These are phyloP conservation scores for Premnoplex brunnescens DNA, from an alignment of 2,797 vertebrate species.

Conservation along the genomic window DNA sequence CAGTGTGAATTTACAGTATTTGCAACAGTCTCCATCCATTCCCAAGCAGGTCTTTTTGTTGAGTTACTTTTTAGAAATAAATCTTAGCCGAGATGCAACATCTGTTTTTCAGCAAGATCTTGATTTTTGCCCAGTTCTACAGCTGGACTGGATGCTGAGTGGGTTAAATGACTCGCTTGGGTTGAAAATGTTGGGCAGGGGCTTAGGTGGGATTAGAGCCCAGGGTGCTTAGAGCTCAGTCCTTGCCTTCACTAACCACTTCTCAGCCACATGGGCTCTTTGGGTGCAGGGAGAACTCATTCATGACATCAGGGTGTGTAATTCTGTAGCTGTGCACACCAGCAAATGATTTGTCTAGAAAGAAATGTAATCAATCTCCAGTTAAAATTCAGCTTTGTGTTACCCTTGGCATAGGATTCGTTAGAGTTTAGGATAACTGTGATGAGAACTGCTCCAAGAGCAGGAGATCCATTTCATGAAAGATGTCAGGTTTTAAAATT, in stretches of 20 bases:
- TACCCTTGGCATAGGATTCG: background rate
- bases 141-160: conserved; percentile 60
- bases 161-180: conserved; percentile 65
- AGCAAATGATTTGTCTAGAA: conserved; percentile 18
- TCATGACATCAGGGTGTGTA: background rate
- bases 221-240: conserved; percentile 60
- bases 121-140: conserved; percentile 63
- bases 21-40: background rate
- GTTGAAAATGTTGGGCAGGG: conserved; percentile 64
- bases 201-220: conserved; percentile 56
- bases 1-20: background rate
- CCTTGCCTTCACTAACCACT: conserved; percentile 50
- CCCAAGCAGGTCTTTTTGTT: conserved; percentile 29
- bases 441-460: background rate
- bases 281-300: background rate
- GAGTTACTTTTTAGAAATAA: conserved; percentile 10
- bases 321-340: background rate
- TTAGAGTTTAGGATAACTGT: background rate
- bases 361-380: conserved; percentile 1
- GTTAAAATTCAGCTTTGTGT: conserved; percentile 16
- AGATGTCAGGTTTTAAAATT: conserved; percentile 12
- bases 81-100: conserved; percentile 64
- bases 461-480: conserved; percentile 5
- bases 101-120: conserved; percentile 66
- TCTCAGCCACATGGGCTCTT: conserved; percentile 29